phyloP scores from a whole-genome alignment of 2,113 vertebrate species.

The Vombatus ursinus region DNA sequence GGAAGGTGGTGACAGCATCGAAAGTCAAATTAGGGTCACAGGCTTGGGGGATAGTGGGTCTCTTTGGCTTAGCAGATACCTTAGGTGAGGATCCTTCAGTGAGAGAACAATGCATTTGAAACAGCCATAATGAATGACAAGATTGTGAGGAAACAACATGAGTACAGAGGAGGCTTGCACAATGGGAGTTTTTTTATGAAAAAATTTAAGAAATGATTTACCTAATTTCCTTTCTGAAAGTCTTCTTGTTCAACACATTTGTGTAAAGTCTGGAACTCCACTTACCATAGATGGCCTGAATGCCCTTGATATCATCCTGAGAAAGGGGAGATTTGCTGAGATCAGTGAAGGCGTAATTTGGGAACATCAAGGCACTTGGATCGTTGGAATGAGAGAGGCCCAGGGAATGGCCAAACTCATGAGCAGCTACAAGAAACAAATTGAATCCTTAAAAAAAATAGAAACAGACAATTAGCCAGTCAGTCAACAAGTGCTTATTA shows the following conservation, averaged over 20 bases:
- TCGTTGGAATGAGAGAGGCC: slow-evolving; percentile 92
- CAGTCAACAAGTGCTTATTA: neutral
- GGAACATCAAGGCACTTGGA: slow-evolving; percentile 92
- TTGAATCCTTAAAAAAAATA: slow-evolving; percentile 85
- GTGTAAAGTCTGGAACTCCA: slow-evolving; percentile 33
- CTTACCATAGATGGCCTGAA: slow-evolving; percentile 96
- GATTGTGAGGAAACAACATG: slow-evolving; percentile 36
- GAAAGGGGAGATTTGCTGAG: slow-evolving; percentile 86
- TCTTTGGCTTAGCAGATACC: slow-evolving; percentile 69
- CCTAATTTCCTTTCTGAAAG: slow-evolving; percentile 52
- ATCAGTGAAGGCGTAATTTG: slow-evolving; percentile 86
- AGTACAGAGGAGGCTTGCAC: slow-evolving; percentile 42
- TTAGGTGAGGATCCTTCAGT: slow-evolving; percentile 69
- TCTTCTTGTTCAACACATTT: slow-evolving; percentile 2
- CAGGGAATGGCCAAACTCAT: slow-evolving; percentile 96
- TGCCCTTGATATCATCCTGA: slow-evolving; percentile 89
- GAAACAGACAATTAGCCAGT: neutral
- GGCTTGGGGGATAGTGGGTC: slow-evolving; percentile 77
- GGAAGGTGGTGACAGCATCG: slow-evolving; percentile 88
- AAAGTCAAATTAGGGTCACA: slow-evolving; percentile 88
- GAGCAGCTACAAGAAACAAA: slow-evolving; percentile 94
- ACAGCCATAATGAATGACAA: slow-evolving; percentile 24
- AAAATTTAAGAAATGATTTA: slow-evolving; percentile 60
- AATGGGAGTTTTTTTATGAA: slow-evolving; percentile 37
- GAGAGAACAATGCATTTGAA: slow-evolving; percentile 55